Evolutionary conservation across 2,113 vertebrate species (phyloP).

Genomic region (Mystacornis crossleyi): DNA sequence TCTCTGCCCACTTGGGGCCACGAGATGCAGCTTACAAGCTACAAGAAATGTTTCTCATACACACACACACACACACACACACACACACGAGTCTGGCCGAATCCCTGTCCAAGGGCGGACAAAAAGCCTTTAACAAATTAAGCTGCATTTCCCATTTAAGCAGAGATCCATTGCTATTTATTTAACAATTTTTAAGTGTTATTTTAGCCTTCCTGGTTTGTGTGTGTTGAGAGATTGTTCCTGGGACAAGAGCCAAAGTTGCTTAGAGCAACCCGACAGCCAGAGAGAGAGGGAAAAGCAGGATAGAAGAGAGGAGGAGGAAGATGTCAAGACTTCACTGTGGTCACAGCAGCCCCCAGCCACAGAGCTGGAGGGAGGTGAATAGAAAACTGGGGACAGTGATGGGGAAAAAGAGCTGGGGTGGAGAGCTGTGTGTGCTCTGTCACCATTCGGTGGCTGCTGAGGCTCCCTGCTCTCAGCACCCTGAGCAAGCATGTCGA

Average conservation of each 20-base stretch:
- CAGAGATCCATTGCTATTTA: not conserved
- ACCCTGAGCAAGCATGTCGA: rapidly evolving
- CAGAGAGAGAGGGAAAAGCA: not conserved
- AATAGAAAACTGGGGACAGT: not conserved
- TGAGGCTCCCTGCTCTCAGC: not conserved
- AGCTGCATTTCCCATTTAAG: not conserved
- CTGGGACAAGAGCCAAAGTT: constrained; percentile 46
- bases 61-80: not conserved
- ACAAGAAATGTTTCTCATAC: not conserved
- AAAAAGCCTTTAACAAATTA: constrained; percentile 25
- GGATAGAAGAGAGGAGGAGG: not conserved
- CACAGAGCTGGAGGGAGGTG: not conserved
- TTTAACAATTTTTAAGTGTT: constrained; percentile 58
- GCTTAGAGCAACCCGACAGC: not conserved
- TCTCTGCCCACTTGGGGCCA: constrained; percentile 40
- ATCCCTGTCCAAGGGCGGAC: not conserved
- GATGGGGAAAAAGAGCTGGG: not conserved
- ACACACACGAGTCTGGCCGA: not conserved
- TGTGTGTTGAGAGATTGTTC: constrained; percentile 27
- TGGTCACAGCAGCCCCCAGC: not conserved
- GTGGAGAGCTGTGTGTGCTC: not conserved
- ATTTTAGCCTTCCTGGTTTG: constrained; percentile 36
- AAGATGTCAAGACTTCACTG: not conserved
- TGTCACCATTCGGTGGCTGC: rapidly evolving
- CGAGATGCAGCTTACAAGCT: not conserved